These are phyloP conservation scores for Chamaetylas fuelleborni DNA, from an alignment of 2,113 vertebrate species.

Conservation along the genomic window DNA sequence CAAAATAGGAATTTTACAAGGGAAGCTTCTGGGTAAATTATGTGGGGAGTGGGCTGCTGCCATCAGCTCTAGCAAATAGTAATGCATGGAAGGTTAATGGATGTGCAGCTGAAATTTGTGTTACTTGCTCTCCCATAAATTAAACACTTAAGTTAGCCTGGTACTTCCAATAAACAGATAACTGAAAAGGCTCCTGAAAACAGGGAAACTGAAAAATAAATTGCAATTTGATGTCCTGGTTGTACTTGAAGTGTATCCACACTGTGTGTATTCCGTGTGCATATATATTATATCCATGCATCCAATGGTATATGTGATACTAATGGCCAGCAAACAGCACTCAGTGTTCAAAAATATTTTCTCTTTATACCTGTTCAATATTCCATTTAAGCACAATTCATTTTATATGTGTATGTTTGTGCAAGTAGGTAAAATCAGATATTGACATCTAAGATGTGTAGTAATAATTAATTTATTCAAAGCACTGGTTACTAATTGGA, in stretches of 20 bases:
- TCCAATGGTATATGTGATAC: neutral
- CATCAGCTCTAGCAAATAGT: neutral
- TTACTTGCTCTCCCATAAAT: neutral
- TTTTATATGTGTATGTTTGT: neutral
- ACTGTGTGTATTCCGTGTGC: accelerated
- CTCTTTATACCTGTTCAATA: neutral
- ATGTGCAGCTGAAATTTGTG: neutral
- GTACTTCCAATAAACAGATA: neutral
- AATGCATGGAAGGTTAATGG: neutral
- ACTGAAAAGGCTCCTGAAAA: neutral
- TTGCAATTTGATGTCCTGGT: neutral
- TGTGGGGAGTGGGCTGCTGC: neutral
- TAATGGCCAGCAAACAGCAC: neutral
- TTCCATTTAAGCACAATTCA: neutral
- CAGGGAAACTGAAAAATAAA: neutral
- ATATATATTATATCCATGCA: neutral
- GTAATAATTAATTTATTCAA: neutral
- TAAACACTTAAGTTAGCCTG: neutral
- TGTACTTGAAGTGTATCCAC: neutral
- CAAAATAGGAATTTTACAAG: neutral
- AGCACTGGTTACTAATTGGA: neutral
- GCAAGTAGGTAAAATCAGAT: neutral
- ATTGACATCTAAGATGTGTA: neutral
- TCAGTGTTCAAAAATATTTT: neutral
- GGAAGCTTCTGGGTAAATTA: neutral